Evolutionary conservation across 2,113 vertebrate genomes (phyloP).

Genomic region (Macroglossus sobrinus): DNA sequence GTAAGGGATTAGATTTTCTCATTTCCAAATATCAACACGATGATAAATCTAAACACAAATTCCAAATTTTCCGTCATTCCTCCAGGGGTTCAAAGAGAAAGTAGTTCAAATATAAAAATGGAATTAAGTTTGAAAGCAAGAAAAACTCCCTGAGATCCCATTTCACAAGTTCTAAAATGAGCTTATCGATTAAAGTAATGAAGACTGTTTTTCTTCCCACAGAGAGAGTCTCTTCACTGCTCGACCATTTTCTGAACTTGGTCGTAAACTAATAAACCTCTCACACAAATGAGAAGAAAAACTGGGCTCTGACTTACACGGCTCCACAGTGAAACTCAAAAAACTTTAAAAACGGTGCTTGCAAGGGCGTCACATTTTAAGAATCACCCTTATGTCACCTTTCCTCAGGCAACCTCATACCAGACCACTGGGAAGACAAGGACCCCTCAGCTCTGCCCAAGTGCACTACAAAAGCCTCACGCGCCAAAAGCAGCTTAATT

Average conservation of each 20-base stretch:
- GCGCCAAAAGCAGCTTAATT: constrained; percentile 23
- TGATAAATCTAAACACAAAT: constrained; percentile 76
- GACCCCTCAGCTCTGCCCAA: background rate
- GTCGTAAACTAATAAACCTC: background rate
- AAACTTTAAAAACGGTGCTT: background rate
- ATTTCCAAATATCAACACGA: constrained; percentile 76
- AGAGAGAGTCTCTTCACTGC: background rate
- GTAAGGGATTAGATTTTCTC: constrained; percentile 79
- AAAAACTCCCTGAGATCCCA: background rate
- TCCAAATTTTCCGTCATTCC: constrained; percentile 71
- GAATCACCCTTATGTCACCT: background rate
- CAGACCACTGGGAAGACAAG: background rate
- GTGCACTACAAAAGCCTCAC: constrained; percentile 11
- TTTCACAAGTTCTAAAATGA: background rate
- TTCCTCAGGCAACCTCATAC: background rate
- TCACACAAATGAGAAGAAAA: background rate
- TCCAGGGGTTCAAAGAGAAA: constrained; percentile 65
- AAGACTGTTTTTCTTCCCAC: background rate
- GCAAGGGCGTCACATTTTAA: background rate
- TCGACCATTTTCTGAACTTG: constrained; percentile 51
- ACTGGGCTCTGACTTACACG: constrained; percentile 13
- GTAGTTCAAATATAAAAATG: constrained; percentile 30
- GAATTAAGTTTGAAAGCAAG: constrained; percentile 65
- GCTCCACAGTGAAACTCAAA: background rate
- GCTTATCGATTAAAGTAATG: background rate